These are phyloP conservation scores for Lycophotia porphyrea DNA, from an alignment of 2,888 invertebrate genomes.

Conservation along the genomic window DNA sequence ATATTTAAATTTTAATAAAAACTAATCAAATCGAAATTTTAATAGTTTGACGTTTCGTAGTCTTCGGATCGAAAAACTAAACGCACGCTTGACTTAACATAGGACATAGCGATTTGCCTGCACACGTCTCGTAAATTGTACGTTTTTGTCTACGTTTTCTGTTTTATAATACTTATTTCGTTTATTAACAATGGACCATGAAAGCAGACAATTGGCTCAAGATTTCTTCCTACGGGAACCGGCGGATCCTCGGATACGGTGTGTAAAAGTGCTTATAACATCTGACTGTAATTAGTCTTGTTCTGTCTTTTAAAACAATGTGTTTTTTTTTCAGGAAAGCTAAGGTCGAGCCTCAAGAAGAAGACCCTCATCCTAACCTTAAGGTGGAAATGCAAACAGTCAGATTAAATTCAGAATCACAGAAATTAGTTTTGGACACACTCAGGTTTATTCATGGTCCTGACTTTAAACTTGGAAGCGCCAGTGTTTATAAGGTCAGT, in stretches of 20 bases:
- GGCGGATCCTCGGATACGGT: slow-evolving; percentile 91
- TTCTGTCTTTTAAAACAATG: slow-evolving; percentile 35
- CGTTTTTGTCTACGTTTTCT: slow-evolving; percentile 56
- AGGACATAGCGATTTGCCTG: slow-evolving; percentile 45
- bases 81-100: slow-evolving; percentile 56
- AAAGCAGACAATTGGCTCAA: slow-evolving; percentile 90
- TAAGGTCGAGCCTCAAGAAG: slow-evolving; percentile 85
- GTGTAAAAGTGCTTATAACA: slow-evolving; percentile 48
- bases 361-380: slow-evolving; percentile 88
- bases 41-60: slow-evolving; percentile 21
- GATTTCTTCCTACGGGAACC: slow-evolving; percentile 92
- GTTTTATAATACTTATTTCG: slow-evolving; percentile 56
- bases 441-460: slow-evolving; percentile 94
- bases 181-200: slow-evolving; percentile 88
- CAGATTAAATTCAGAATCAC: slow-evolving; percentile 92
- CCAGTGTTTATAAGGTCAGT: slow-evolving; percentile 89
- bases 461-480: slow-evolving; percentile 90
- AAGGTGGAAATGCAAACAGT: slow-evolving; percentile 95
- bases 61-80: slow-evolving; percentile 21
- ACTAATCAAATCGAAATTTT: neutral
- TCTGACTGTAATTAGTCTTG: slow-evolving; percentile 62
- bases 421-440: slow-evolving; percentile 93
- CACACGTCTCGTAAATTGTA: slow-evolving; percentile 63
- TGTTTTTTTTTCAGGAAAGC: slow-evolving; percentile 76
- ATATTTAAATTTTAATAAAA: neutral